Evolutionary conservation across 2,888 invertebrate species (phyloP), one percentile per base, ranked within the genome.

Genomic region (Tenthredo mesomela): DNA sequence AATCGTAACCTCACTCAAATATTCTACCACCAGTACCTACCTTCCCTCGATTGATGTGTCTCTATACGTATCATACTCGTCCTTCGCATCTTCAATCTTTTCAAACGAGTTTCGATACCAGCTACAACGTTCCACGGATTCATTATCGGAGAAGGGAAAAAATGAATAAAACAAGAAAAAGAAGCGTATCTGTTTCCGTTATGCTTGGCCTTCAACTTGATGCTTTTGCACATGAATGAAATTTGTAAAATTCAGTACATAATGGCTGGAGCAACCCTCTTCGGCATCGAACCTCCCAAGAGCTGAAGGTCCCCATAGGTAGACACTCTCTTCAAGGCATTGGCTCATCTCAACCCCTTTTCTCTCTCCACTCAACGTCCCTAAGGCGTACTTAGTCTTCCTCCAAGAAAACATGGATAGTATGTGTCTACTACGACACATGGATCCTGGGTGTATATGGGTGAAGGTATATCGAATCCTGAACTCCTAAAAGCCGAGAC

Each of bases 161-260:
- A 61, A 61, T 2, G 9, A 61, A 21, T 4, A 0, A 7, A 25
- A 21, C 9, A 25, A 21, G 9, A 9, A 61, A 61, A 21, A 50
- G n/a, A 1, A 50, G 7, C 50, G 50, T 18, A 0, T 18, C 7
- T 1, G 6, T 50, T 50, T 7, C n/a, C 50, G 50, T 50, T 50
- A 50, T 50, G 18, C 6, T 50, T 18, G 18, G 54, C 54, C 54
- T n/a, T 54, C 7, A 73, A 43, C 7, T 73, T 21, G 71, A 43
- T 21, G 18, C 43, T 73, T 43, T 73, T 21, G 43, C 21, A 43
- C 21, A 40, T 21, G 18, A 73, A 40, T 43, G 37, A 73, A 43
- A 73, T 73, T 73, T 73, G 71, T 43, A 40, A 40, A 73, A 73
- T 73, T 73, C 71, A 73, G 71, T 73, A 73, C 71, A 43, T 73